Conservation (phyloP, 2,113 vertebrate species). For the Gnathonemus echidnorhynchus region DNA sequence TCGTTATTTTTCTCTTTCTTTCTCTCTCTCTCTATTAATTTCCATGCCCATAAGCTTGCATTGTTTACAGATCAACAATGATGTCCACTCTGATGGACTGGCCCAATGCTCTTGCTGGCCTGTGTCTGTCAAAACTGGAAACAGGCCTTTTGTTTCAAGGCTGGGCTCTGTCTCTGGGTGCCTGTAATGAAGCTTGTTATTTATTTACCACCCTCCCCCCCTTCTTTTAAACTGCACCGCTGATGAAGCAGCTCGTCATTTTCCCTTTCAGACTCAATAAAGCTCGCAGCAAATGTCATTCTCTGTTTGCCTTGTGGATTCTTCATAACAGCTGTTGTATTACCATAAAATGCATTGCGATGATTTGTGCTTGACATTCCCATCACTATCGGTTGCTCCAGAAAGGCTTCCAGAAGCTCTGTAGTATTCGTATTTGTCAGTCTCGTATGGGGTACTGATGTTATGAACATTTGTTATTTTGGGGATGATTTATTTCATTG, state of each 20-base stretch:
- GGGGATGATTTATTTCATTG: background rate
- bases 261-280: conserved; percentile 9
- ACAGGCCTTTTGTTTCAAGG: background rate
- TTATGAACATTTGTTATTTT: background rate
- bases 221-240: background rate
- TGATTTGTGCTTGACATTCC: conserved; percentile 11
- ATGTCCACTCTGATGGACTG: conserved; percentile 1
- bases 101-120: background rate
- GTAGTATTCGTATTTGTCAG: background rate
- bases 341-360: background rate
- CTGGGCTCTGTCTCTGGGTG: background rate
- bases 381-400: background rate
- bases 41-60: background rate
- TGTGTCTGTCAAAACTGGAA: background rate
- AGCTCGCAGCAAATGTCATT: background rate
- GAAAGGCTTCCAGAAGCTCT: background rate
- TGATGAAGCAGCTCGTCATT: background rate
- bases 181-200: background rate
- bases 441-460: background rate
- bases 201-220: background rate
- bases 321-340: background rate
- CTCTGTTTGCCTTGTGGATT: conserved; percentile 12
- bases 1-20: background rate
- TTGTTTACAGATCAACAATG: conserved; percentile 5
- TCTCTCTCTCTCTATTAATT: background rate